These are phyloP conservation scores for Ceraclea dissimilis DNA, from an alignment of 2,888 invertebrate species.

Conservation along the genomic window DNA sequence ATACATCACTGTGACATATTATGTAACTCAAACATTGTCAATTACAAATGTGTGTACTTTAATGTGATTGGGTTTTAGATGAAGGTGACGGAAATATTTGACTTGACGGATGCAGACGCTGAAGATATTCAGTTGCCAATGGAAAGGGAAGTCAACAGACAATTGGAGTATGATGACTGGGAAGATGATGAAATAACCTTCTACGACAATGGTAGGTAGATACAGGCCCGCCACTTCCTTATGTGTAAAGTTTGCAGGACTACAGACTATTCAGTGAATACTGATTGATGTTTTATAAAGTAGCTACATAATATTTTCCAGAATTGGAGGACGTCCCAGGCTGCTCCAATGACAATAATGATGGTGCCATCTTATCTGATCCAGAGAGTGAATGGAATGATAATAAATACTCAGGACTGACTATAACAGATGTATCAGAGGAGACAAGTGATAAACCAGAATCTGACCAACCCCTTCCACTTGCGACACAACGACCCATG, in stretches of 20 bases:
- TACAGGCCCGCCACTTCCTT: too few species aligned
- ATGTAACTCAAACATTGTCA: constrained; percentile 2
- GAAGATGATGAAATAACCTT: constrained; percentile 41
- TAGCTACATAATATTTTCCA: constrained; percentile 17
- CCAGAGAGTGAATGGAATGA: constrained; percentile 63
- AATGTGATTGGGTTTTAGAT: too few species aligned
- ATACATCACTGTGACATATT: too few species aligned
- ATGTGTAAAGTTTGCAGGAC: constrained; percentile 29
- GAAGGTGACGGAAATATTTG: constrained; percentile 83
- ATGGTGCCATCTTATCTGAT: constrained; percentile 58
- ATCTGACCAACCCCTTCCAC: constrained; percentile 42
- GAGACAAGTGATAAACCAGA: constrained; percentile 48
- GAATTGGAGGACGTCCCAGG: constrained; percentile 38
- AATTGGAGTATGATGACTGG: constrained; percentile 60
- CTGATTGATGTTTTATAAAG: too few species aligned
- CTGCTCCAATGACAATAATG: constrained; percentile 49
- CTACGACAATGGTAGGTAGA: constrained; percentile 29
- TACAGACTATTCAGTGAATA: too few species aligned
- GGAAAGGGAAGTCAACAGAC: constrained; percentile 54
- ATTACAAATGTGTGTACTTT: too few species aligned
- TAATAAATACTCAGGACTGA: constrained; percentile 30
- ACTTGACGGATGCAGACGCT: constrained; percentile 71
- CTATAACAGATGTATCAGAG: constrained; percentile 28
- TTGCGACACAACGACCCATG: constrained; percentile 28
- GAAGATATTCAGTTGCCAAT: constrained; percentile 54